Base-by-base conservation (phyloP, 2,888 invertebrate species). In the Griposia aprilina region DNA sequence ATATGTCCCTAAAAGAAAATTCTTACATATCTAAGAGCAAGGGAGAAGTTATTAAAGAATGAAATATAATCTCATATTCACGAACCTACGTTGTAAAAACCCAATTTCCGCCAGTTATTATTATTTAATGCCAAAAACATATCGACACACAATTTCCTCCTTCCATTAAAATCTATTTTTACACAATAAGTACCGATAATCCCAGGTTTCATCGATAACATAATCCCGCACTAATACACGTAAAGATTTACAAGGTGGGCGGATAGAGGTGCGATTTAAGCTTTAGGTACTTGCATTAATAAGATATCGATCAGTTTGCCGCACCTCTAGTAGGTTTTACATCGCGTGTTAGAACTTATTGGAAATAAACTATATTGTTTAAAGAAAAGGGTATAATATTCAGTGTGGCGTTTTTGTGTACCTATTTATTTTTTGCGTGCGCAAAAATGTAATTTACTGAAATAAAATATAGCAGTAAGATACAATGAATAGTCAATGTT, bases 231-330 rank as follows among this genome's bases (percentile, higher is more conserved):
- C 76, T 84, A 89, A 77, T 79, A 69, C 74, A 71, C 68, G 73
- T 62, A 90, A 92, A 92, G 93, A 93, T 93, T 94, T 94, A 93
- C 91, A 91, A 90, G 91, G 89, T 89, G 91, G 91, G 91, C 90
- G 92, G 90, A 87, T 88, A 90, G 89, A 89, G 90, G 90, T 89
- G 89, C 83, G 88, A 90, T 91, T 90, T 90, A 92, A 93, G 92
- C 92, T 93, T 93, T 91, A 90, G n/a, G 45, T 30, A 7, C 90
- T 87, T 89, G 92, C 90, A 92, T 93, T 93, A 93, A 93, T 92
- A 87, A 91, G 93, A 93, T 93, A 94, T 94, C 90, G 93, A 94
- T 93, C 93, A 90, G 85, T 30, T 80, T 74, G 73, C 71, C 75
- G 59, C 79, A 82, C 41, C 75, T 72, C 70, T 76, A 73, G 50